Evolutionary conservation across 2,113 vertebrate genomes (phyloP), one percentile per base, ranked within the genome.

Genomic region (Marcusenius ussheri): DNA sequence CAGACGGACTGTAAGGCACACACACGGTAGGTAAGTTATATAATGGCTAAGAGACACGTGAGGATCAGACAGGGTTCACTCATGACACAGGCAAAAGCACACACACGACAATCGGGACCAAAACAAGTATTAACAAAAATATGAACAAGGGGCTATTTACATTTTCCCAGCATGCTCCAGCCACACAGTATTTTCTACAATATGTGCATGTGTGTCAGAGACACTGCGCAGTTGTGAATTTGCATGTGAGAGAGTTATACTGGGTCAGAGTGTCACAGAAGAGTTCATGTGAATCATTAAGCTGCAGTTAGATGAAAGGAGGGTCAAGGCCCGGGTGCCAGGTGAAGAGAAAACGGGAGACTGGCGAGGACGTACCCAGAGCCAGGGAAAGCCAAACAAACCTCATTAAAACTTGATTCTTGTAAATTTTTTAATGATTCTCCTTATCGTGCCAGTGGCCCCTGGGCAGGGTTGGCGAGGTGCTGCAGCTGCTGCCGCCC

Each of bases 381-480:
- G 89, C 91, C 92, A 88, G 84, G 91, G 90, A 93, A 93, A 93
- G 91, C 2, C 89, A 93, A 74, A 85, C 17, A 84, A n/a, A 66
- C 24, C 92, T 94, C 92, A 94, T 95, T 93, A 94, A 95, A 95
- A 89, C 87, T 93, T 95, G 89, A 94, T 94, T 92, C 90, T 94
- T 93, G 92, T 95, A 88, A 91, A 94, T 95, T 91, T 88, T 95
- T 92, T 93, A 93, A 39, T 47, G 88, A 45, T 17, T 83, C 27
- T 53, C 89, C 88, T 19, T 88, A 87, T 92, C 89, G 91, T 93
- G 93, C 91, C 93, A 89, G 11, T 90, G 5, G 19, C 92, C 85
- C 89, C 11, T 2, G 66, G 87, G 90, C 19, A 39, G 90, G 88
- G 87, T 47, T 88, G 80, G 53, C 62, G 91, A 93, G 92, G 88